Conservation (phyloP, 2,888 invertebrate species). For the Agrochola lota region DNA sequence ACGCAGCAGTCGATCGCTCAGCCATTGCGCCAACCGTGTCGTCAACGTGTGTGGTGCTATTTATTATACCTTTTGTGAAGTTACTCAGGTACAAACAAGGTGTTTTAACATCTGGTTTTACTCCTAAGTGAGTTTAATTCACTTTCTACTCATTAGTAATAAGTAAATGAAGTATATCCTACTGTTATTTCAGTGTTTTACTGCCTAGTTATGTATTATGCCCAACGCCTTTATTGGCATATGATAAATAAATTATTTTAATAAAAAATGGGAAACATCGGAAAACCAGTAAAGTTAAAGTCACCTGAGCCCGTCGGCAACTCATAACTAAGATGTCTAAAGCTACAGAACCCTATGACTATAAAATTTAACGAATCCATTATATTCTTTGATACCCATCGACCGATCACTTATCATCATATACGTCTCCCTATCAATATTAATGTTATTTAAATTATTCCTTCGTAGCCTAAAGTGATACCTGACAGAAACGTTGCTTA, state of each 20-base stretch:
- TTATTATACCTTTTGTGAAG: not conserved
- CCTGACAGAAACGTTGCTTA: conserved; percentile 17
- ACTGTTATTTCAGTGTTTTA: not conserved
- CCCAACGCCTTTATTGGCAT: not conserved
- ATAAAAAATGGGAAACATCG: not conserved
- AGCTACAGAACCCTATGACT: not conserved
- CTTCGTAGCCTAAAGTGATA: conserved; percentile 34
- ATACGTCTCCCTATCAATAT: conserved; percentile 30
- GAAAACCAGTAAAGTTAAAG: not conserved
- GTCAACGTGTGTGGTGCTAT: too few species aligned
- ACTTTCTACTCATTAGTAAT: not conserved
- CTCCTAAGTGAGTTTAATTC: not conserved
- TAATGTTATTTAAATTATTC: conserved; percentile 47
- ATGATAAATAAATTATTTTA: not conserved
- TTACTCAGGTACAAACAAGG: not conserved
- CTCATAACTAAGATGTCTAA: conserved; percentile 11
- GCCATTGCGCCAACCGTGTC: too few species aligned
- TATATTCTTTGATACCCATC: conserved; percentile 36
- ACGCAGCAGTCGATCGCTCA: too few species aligned
- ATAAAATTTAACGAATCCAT: conserved; percentile 37
- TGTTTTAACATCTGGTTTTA: conserved; percentile 3
- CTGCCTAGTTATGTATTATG: not conserved
- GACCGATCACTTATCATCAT: conserved; percentile 35
- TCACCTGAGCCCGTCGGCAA: conserved; percentile 3
- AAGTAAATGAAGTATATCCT: not conserved